Percentiles rank a stretch among this genome's conserved stretches.
phyloP scores from a whole-genome alignment of 2,113 vertebrate genomes.

The Brachionichthys hirsutus region DNA sequence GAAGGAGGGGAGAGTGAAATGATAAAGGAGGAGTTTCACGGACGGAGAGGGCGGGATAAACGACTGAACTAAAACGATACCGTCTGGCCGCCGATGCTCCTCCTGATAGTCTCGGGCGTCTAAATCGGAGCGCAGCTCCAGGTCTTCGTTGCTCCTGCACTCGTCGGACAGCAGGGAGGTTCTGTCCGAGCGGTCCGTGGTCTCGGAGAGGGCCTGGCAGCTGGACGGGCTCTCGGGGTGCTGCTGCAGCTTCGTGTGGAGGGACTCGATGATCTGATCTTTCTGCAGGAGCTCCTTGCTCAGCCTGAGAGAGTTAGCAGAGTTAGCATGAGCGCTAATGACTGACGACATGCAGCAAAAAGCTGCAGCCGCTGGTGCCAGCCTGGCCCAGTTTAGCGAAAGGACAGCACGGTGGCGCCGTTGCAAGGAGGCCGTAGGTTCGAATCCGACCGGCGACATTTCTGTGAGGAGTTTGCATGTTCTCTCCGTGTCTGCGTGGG shows the following conservation, averaged over 20 bases:
- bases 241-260: constrained; percentile 86
- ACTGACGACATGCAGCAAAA: too few species aligned
- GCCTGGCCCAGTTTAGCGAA: too few species aligned
- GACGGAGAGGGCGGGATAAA: neutral
- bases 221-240: constrained; percentile 82
- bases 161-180: constrained; percentile 84
- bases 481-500: too few species aligned
- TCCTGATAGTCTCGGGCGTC: constrained; percentile 83
- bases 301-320: constrained; percentile 75
- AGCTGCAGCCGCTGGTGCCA: too few species aligned
- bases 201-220: constrained; percentile 84
- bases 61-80: constrained; percentile 24
- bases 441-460: too few species aligned
- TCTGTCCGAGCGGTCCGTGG: constrained; percentile 84
- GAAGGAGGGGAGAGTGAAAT: constrained; percentile 47
- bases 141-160: constrained; percentile 80
- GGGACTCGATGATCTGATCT: constrained; percentile 87
- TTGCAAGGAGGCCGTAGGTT: too few species aligned
- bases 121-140: constrained; percentile 85
- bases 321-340: too few species aligned
- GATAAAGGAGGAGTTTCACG: constrained; percentile 16
- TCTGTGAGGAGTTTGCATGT: too few species aligned
- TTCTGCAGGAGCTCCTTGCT: constrained; percentile 89
- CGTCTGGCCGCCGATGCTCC: constrained; percentile 52
- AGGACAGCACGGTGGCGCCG: too few species aligned